Evolutionary conservation across 2,797 vertebrate genomes (phyloP), one percentile per base, ranked within the genome.

Genomic region (Arctocebus calabarensis): DNA sequence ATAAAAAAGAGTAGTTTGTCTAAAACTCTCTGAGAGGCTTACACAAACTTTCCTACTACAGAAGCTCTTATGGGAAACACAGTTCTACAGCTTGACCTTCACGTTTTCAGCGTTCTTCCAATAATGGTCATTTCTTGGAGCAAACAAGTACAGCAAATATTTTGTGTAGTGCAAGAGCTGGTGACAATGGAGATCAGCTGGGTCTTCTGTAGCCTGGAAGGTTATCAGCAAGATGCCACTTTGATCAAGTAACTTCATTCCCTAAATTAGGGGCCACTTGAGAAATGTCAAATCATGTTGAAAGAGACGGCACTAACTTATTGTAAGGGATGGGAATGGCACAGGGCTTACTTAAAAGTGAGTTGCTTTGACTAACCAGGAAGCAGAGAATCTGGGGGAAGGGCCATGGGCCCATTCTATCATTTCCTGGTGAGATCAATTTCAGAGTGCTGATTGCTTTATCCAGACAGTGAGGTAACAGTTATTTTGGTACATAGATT

Each of bases 101-200:
- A 68, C 68, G 88, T 84, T 88, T 77, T 95, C 83, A 68, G n/a
- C 66, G 74, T 95, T 78, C 74, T 75, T 84, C 77, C 85, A 95
- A 32, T 95, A 96, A 96, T 61, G 48, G 92, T 87, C 90, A 87
- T 52, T 89, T 88, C 91, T 84, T 81, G 66, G 55, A 94, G 96
- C 70, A 90, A 92, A 92, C 77, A 61, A 95, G 57, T 91, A 91
- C 78, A 90, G 27, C 43, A 75, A 94, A 55, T 89, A 75, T 92
- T 90, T 90, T 29, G 23, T 86, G n/a, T 19, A 81, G 79, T 75
- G 84, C 81, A 52, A 79, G 22, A 84, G 55, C 19, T 34, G 40
- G 10, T 74, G 61, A 84, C 96, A 91, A 55, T 9, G 40, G 79
- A 88, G 9, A 59, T 89, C 77, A 86, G 61, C 78, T 90, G 81